Evolutionary conservation across 2,797 vertebrate genomes (phyloP), one percentile per base, ranked within the genome.

Genomic region (Zenarchopterus dispar): DNA sequence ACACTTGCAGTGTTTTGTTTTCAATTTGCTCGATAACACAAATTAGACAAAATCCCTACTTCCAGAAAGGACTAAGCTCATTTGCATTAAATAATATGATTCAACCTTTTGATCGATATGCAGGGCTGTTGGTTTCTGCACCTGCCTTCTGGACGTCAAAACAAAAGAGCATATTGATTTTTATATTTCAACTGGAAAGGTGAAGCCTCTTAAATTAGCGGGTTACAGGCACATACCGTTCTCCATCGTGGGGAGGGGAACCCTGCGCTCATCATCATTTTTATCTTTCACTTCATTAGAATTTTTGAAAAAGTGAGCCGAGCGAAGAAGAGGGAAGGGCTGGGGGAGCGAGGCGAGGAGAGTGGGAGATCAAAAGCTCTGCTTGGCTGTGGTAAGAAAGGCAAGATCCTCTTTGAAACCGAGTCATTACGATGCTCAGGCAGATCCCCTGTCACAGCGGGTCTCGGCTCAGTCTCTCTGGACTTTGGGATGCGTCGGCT

Each of bases 11-110:
- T 56, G 49, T 63, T 67, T 52, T 76, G 67, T 67, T 75, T 75
- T 70, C 80, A 79, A 65, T 89, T 87, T 78, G 69, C 70, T 39
- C 13, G 63, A 71, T 81, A 67, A 73, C 72, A 73, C 75, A 78
- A 73, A 87, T 88, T 23, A 79, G 56, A 46, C 41, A 0, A 49
- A 82, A 83, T 75, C 55, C 8, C 50, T 44, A 58, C 84, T 51
- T 71, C 36, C n/a, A 21, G 55, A 60, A 78, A 51, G 70, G 58
- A 50, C 66, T 62, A 33, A 77, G 62, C 83, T 86, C 58, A 81
- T 90, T 90, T 88, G 71, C 80, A 77, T 79, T 75, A 70, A 88
- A 91, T 89, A 83, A 86, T 90, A 86, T 84, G 77, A 89, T 84
- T 33, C 11, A 55, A 41, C 28, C 61, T 50, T 85, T 76, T 89